Percentiles rank a stretch among this genome's conserved stretches.
Evolutionary conservation across 1,140 invertebrate species (phyloP).

Genomic region (Lepidurus apus): DNA sequence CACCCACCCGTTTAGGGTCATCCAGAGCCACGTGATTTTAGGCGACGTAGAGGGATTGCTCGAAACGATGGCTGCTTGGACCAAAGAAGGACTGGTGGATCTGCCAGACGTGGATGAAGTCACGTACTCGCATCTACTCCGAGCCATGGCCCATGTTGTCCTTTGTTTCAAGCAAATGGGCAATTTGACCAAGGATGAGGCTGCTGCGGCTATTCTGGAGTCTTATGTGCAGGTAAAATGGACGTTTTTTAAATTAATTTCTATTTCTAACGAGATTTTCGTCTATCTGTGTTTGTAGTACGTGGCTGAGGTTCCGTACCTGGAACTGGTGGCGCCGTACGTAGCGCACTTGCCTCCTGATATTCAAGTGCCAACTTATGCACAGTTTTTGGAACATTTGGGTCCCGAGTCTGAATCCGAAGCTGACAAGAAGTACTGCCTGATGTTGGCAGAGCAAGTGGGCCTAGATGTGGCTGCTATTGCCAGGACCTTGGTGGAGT

Average conservation of each 20-base stretch:
- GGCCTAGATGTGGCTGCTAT: conserved; percentile 78
- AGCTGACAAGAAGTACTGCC: conserved; percentile 54
- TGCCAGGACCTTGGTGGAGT: conserved; percentile 75
- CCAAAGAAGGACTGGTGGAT: conserved; percentile 37
- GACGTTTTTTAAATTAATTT: conserved; percentile 11
- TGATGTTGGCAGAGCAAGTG: conserved; percentile 61
- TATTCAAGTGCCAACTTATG: conserved; percentile 69
- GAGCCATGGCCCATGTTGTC: conserved; percentile 78
- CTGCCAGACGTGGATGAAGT: not conserved
- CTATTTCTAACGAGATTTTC: conserved; percentile 32
- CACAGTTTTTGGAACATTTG: conserved; percentile 67
- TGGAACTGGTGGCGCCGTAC: conserved; percentile 77
- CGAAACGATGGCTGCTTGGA: conserved; percentile 52
- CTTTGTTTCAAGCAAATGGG: conserved; percentile 74
- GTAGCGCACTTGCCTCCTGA: conserved; percentile 64
- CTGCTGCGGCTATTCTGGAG: conserved; percentile 66
- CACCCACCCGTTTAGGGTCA: conserved; percentile 42
- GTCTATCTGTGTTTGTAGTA: conserved; percentile 52
- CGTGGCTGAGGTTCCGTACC: conserved; percentile 64
- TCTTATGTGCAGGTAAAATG: conserved; percentile 53
- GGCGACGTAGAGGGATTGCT: conserved; percentile 60
- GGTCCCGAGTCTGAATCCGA: conserved; percentile 44
- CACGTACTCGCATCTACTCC: conserved; percentile 55
- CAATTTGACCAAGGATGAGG: conserved; percentile 57
- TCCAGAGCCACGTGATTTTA: conserved; percentile 72